These are phyloP conservation scores for Resseliella maxima DNA, from an alignment of 2,888 invertebrate species.

Conservation along the genomic window DNA sequence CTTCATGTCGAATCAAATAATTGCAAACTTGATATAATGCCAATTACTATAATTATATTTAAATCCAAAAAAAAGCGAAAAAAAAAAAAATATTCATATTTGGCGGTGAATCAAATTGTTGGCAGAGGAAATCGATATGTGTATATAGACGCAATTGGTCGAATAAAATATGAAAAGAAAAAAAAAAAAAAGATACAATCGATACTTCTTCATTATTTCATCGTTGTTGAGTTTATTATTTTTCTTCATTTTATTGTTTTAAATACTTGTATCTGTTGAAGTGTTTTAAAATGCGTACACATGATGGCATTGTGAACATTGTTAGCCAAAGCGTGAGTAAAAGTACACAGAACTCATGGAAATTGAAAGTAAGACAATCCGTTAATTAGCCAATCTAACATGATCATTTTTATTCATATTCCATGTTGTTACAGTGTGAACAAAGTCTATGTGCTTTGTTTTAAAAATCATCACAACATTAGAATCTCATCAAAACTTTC, in stretches of 20 bases:
- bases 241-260: background rate
- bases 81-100: too few species aligned
- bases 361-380: conserved; percentile 30
- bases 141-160: background rate
- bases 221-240: background rate
- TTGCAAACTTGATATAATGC: background rate
- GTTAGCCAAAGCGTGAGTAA: background rate
- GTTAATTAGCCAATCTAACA: conserved; percentile 11
- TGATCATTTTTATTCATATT: background rate
- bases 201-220: background rate
- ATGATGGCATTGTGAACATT: background rate
- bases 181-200: background rate
- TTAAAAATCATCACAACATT: background rate
- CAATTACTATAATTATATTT: conserved; percentile 34
- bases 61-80: too few species aligned
- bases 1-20: background rate
- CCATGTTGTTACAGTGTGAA: conserved; percentile 5
- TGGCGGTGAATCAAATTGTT: background rate
- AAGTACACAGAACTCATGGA: conserved; percentile 6
- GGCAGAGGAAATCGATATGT: background rate
- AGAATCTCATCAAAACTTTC: conserved; percentile 21
- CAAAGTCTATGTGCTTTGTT: background rate
- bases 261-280: background rate
- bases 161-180: background rate
- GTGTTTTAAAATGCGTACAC: background rate